Evolutionary conservation across 1,140 invertebrate genomes (phyloP).

Genomic region (Lycorma delicatula): DNA sequence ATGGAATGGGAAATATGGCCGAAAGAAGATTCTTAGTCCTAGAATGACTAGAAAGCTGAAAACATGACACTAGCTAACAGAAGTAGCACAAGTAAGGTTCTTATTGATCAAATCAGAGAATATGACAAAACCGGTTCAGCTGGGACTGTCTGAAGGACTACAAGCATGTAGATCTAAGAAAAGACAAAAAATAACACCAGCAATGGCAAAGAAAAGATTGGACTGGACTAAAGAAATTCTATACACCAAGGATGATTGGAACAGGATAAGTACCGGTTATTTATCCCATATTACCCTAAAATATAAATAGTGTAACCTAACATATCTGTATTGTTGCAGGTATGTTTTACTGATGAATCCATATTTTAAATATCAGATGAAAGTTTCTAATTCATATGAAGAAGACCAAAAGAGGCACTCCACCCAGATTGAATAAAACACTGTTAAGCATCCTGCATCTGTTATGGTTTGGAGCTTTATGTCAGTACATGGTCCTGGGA

Average conservation of each 20-base stretch:
- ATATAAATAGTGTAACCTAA: background rate
- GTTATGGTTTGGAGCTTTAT: constrained; percentile 8
- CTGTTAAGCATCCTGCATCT: background rate
- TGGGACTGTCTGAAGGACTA: background rate
- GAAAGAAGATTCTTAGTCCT: background rate
- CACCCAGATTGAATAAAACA: too few relatives aligned
- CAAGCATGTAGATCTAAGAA: background rate
- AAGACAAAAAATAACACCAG: background rate
- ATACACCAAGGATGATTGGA: background rate
- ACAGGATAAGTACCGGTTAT: background rate
- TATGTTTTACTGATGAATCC: background rate
- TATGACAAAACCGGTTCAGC: background rate
- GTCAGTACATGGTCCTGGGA: too few relatives aligned
- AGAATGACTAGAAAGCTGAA: background rate
- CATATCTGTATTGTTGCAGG: background rate
- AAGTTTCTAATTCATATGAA: background rate
- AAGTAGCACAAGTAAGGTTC: background rate
- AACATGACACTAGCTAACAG: background rate
- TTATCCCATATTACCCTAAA: background rate
- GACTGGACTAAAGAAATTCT: background rate
- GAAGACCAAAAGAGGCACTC: background rate
- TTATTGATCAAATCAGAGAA: background rate
- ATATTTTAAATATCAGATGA: background rate
- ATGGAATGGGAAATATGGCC: background rate
- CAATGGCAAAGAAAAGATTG: background rate